Evolutionary conservation across 2,113 vertebrate genomes (phyloP), one percentile per base, ranked within the genome.

Genomic region (Chloropsis cyanopogon): DNA sequence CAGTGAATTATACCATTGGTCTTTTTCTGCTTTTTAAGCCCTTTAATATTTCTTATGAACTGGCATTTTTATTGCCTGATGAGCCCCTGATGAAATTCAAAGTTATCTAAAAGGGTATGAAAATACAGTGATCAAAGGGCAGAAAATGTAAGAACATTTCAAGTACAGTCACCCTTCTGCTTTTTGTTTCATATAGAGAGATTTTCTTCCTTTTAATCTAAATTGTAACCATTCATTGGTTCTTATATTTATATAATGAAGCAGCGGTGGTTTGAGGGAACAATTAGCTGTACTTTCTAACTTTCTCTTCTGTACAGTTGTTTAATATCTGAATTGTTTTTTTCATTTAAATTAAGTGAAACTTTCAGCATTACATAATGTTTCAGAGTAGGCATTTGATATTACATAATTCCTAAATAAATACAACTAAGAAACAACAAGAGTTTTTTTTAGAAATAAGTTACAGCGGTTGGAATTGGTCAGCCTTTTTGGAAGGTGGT

Each of bases 401-500:
- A 52, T 54, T 82, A 14, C 49, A 59, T 95, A 24, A 69, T 66
- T 94, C 41, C 73, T 64, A 76, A 83, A 86, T 47, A 93, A 86
- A 82, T 86, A 39, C 65, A 44, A 93, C 21, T 82, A 59, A 73
- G 37, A 84, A 82, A 33, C 56, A 85, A 22, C 21, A 91, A 59
- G 76, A 88, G 46, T 64, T 42, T 82, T 52, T 73, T 66, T 37
- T 63, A 61, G 68, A 78, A 96, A 60, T 68, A 66, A 91, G 26
- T 60, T 93, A 35, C 1, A 31, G 46, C 11, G 33, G 42, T 73
- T 89, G 25, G 53, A 96, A 79, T 59, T 59, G 82, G 91, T 86
- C 85, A 87, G 19, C 42, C 47, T 83, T 92, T 95, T 93, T 76
- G 68, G 60, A 92, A 95, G 78, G 87, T 39, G 52, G 22, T 26